Evolutionary conservation across 2,888 invertebrate genomes (phyloP), one percentile per base, ranked within the genome.

Genomic region (Oscheius sp.): DNA sequence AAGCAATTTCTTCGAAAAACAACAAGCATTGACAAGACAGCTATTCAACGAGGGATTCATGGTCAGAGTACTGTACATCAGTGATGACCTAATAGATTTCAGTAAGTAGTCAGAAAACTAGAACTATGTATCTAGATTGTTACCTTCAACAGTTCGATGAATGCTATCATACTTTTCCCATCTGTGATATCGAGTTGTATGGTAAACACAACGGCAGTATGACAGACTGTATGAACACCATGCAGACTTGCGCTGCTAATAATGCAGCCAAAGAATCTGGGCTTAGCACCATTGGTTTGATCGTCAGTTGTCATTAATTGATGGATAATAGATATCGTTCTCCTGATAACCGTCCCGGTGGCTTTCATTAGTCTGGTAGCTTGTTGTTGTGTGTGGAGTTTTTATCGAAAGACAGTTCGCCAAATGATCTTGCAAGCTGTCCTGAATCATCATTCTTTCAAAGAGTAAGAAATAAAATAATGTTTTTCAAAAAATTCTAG

Each of bases 381-480:
- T 0, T 59, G 20, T 17, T 59, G 44, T 30, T 59, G 59, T n/a
- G 59, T 59, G 0, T 59, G 59, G 59, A 41, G 59, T 26, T 44
- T 44, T 17, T 59, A 59, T 26, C 38, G 59, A 22, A 59, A 59
- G 8, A 44, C 41, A 14, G 59, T 59, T 17, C 24, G 59, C 17
- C 17, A 59, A 28, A 24, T 44, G 22, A 59, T 59, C 17, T 20
- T 38, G 1, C 41, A 44, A 14, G 44, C 59, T 2, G 44, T 59
- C n/a, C 12, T 59, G 14, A 59, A 59, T 20, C 24, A n/a, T 12
- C 59, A 41, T 41, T 44, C 54, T 2, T 32, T 32, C 12, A 54
- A 54, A 54, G 32, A 32, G 54, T 54, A 32, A 6, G 54, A 12
- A 17, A n/a, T n/a, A n/a, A n/a, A n/a, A n/a, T n/a, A n/a, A n/a